Evolutionary conservation across 2,888 invertebrate species (phyloP).

Genomic region (Brachyptera risi): DNA sequence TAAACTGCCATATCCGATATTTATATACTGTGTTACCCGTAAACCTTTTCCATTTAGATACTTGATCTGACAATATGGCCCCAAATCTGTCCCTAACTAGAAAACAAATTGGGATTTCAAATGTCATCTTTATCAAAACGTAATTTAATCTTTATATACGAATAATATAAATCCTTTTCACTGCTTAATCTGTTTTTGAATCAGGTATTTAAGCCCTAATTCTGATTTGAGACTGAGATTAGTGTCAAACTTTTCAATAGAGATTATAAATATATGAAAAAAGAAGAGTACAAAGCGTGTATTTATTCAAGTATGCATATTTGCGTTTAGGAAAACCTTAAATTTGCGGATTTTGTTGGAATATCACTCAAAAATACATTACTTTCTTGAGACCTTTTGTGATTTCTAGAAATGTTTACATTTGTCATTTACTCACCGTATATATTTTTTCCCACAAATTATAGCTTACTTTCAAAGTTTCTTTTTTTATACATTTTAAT

Average conservation of each 20-base stretch:
- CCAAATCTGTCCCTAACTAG: slow-evolving; percentile 6
- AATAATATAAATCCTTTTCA: slow-evolving; percentile 2
- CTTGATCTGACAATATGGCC: too few species aligned
- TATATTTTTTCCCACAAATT: too few species aligned
- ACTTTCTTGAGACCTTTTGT: neutral
- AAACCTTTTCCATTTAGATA: neutral
- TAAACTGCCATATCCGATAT: too few species aligned
- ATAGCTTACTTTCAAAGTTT: too few species aligned
- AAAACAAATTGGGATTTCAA: slow-evolving; percentile 17
- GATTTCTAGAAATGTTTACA: slow-evolving; percentile 1
- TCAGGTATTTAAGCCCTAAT: neutral
- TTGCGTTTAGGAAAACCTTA: too few species aligned
- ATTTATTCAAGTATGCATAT: neutral
- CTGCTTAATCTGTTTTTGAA: slow-evolving; percentile 2
- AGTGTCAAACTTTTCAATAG: slow-evolving; percentile 7
- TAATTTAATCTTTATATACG: slow-evolving; percentile 5
- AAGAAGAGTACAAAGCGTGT: neutral
- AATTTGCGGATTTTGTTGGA: slow-evolving; percentile 2
- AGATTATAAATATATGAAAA: slow-evolving; percentile 1
- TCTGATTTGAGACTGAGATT: slow-evolving; percentile 18
- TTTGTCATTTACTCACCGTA: neutral
- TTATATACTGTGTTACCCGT: neutral
- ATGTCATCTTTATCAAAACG: slow-evolving; percentile 15
- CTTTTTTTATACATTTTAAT: too few species aligned
- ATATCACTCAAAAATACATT: neutral